Evolutionary conservation across 1,140 invertebrate genomes (phyloP).

Genomic region (Rhopalosiphum padi): DNA sequence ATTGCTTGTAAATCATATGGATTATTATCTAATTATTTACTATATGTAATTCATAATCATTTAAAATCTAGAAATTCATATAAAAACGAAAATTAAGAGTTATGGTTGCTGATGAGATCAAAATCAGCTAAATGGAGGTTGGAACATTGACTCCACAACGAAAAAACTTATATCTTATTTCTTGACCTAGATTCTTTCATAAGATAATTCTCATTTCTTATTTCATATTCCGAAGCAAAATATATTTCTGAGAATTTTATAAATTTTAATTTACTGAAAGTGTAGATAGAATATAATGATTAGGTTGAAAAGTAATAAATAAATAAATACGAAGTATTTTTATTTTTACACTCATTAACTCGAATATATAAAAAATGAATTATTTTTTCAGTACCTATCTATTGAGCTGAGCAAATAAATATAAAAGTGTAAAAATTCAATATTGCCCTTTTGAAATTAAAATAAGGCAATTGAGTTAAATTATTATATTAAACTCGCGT

Average conservation of each 20-base stretch:
- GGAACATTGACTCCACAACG: neutral
- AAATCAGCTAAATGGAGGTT: neutral
- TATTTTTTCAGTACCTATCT: neutral
- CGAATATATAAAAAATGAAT: neutral
- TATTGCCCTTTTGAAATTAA: neutral
- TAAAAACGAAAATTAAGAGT: neutral
- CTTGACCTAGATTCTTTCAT: slow-evolving; percentile 3
- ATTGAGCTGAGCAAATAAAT: neutral
- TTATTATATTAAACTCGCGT: neutral
- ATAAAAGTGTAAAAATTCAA: neutral
- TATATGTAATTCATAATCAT: neutral
- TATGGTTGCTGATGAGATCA: neutral
- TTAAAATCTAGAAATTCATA: neutral
- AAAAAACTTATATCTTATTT: neutral
- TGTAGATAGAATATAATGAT: neutral
- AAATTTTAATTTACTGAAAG: neutral
- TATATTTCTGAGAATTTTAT: neutral
- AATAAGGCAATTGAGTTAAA: neutral
- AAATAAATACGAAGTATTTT: neutral
- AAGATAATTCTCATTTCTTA: neutral
- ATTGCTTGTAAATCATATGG: neutral
- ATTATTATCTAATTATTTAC: slow-evolving; percentile 11
- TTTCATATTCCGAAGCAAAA: neutral
- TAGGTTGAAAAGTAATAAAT: neutral
- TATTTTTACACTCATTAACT: neutral